Evolutionary conservation across 2,797 vertebrate species (phyloP), one percentile per base, ranked within the genome.

Genomic region (Leuciscus waleckii): DNA sequence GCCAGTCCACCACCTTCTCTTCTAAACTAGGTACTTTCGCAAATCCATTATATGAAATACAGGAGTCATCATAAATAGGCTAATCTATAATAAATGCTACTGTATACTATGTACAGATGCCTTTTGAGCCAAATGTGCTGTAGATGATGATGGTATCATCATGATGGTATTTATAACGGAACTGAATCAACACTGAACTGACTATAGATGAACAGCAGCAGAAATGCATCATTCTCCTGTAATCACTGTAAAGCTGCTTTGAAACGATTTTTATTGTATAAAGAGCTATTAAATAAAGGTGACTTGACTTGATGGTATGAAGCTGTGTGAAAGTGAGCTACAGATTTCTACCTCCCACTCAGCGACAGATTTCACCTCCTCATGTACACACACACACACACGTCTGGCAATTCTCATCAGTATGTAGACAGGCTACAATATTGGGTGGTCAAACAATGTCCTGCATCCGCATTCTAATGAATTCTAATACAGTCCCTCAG

Each of bases 291-390:
- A 46, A 14, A 46, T 16, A 46, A 46, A 16, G 13, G 43, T 46
- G 43, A 46, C 4, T 13, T 43, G 13, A 46, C 4, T 41, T 41
- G 2, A 10, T 41, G 13, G 14, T 46, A 46, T 46, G 43, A 46
- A 46, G 43, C 43, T 46, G 13, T 46, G 43, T 46, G 43, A 13
- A 46, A 46, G 43, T 46, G 43, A 46, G 43, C 43, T 46, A 46
- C 43, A 46, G 43, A 46, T 46, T 46, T 16, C 14, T 46, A 46
- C 76, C 74, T 85, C 87, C 73, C 82, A 82, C 80, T 82, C 79
- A 43, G 61, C 86, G 51, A 63, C 58, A 65, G 35, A 81, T 51
- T 79, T 65, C 2, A 7, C 13, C 14, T 65, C 26, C 26, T 3
- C 74, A 70, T 46, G 21, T 39, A 3, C n/a, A 56, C 19, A 11